These are phyloP conservation scores for Dicyrtomina minuta DNA, from an alignment of 2,888 invertebrate species.

Conservation along the genomic window DNA sequence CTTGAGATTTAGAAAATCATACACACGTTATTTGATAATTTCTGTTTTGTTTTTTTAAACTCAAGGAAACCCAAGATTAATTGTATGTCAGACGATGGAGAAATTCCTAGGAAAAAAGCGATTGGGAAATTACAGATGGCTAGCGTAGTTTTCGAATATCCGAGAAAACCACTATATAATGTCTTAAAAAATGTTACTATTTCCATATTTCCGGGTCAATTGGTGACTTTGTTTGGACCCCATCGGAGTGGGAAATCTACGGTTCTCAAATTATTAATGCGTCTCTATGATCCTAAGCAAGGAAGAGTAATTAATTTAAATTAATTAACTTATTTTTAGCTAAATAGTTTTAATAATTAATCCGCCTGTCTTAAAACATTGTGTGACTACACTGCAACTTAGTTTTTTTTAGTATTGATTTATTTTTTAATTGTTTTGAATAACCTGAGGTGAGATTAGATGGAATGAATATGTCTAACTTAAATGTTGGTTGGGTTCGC, in stretches of 20 bases:
- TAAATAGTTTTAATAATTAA: too few relatives aligned
- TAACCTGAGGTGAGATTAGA: slow-evolving; percentile 38
- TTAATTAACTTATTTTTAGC: background rate
- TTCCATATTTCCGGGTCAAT: slow-evolving; percentile 42
- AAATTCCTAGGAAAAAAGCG: slow-evolving; percentile 24
- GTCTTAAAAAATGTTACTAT: slow-evolving; percentile 30
- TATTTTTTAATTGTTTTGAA: too few relatives aligned
- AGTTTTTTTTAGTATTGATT: too few relatives aligned
- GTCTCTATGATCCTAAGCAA: slow-evolving; percentile 31
- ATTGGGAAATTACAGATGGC: slow-evolving; percentile 41
- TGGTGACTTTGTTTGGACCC: slow-evolving; percentile 23
- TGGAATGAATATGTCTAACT: slow-evolving; percentile 34
- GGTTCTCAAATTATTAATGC: background rate
- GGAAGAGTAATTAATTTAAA: slow-evolving; percentile 16
- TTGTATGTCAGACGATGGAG: slow-evolving; percentile 34
- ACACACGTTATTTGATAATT: too few relatives aligned
- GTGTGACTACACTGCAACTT: too few relatives aligned
- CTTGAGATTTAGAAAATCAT: too few relatives aligned
- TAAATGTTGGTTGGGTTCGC: slow-evolving; percentile 42
- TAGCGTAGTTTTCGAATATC: slow-evolving; percentile 40
- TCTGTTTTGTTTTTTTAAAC: background rate
- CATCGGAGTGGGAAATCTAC: slow-evolving; percentile 7
- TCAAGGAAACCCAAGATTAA: slow-evolving; percentile 37
- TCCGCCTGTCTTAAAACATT: too few relatives aligned
- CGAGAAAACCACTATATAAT: slow-evolving; percentile 24